Base-by-base conservation (phyloP, 2,113 vertebrate species). In the Trochalopteron elliotii region DNA sequence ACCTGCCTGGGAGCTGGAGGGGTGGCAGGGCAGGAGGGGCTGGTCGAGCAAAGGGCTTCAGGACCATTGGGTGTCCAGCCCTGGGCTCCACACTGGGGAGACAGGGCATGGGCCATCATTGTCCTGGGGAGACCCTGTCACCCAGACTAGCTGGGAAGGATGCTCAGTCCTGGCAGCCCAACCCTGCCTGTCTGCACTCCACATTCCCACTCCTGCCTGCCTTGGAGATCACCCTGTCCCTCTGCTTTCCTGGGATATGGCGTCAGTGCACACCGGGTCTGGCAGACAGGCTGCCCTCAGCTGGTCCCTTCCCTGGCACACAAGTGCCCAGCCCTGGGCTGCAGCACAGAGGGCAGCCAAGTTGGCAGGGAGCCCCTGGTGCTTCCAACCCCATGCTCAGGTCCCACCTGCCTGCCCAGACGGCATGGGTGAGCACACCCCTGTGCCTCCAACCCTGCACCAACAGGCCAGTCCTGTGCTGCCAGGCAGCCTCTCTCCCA, bases 401-500 rank as follows among this genome's bases (percentile, higher is more conserved):
- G 31, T 75, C 78, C 61, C 6, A 25, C 67, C 82, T 65, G 57
- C 65, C 78, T 53, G 67, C 67, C 57, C 75, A 93, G 85, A 90
- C 18, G 0, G 63, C 2, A 11, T 0, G 5, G 56, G 55, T 0
- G 0, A 83, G 37, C 0, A 0, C 15, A 53, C 45, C 49, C 70
- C 78, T 37, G 1, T 2, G 3, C 67, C 30, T 52, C 49, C 53
- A 40, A 12, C 57, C 42, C 50, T 0, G 0, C 10, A 16, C 31
- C 12, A 40, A 27, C 5, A 3, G 72, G 57, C 45, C 4, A 2
- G 67, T 49, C 57, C 55, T 4, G 5, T 27, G 63, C 67, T 3
- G 5, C 90, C 92, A 88, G 63, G 67, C 21, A 40, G 83, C 50
- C 63, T 61, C 70, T 69, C 67, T 87, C 2, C 7, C 40, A 76